Evolutionary conservation across 1,140 invertebrate genomes (phyloP), one percentile per base, ranked within the genome.

Genomic region (Lordiphosa mommai): DNA sequence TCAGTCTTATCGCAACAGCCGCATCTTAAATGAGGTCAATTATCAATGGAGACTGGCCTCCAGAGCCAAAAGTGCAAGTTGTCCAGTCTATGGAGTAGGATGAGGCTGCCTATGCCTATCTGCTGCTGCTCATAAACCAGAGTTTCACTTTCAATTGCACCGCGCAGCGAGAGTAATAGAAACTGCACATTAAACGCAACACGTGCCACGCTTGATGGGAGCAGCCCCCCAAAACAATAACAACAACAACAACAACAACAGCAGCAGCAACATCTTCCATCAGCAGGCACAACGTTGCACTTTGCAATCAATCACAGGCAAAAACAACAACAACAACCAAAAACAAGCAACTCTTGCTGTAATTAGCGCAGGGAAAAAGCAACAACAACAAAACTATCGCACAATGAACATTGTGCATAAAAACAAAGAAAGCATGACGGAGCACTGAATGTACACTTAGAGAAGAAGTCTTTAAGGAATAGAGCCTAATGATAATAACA

Each of bases 141-240:
- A 84, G 77, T 82, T 82, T 82, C 76, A 82, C 76, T 82, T 82
- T 82, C 76, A 64, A 66, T 71, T 59, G 74, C 49, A 44, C 38
- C 48, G 48, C 52, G 32, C 36, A 69, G 74, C 70, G 70, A 82
- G 74, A 84, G 76, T 82, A 82, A 84, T 84, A 82, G 76, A 82
- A 82, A 82, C 77, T 82, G 76, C 77, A 82, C 77, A 84, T 82
- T 84, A 82, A 82, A 84, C 61, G 63, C 59, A 84, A 77, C 77
- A 82, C 77, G 77, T 84, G 77, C 77, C 72, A 82, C 77, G 77
- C 77, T 82, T 84, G 67, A 82, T 82, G 77, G 72, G 76, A 84
- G 66, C 70, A 82, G 51, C 72, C 29, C 43, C 9, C n/a, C 41
- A 55, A 40, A 43, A 17, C 34, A 13, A 27, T 23, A 47, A 23